Conservation (phyloP, 2,888 invertebrate species). For the Cerceris ruficornis region DNA sequence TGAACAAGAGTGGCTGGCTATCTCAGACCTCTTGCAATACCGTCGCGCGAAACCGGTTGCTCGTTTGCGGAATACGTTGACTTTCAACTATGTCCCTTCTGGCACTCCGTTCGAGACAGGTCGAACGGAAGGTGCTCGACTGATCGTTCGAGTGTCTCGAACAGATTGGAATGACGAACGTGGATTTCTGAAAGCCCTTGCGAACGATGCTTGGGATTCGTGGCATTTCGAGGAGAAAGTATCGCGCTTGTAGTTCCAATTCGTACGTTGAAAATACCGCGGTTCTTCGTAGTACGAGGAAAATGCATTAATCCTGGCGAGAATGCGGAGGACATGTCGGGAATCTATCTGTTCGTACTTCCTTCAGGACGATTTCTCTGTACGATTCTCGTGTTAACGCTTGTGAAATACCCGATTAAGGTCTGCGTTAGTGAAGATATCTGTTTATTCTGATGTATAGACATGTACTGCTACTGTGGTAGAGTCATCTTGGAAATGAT, state of each 20-base stretch:
- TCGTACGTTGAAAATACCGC: conserved; percentile 36
- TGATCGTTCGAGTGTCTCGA: conserved; percentile 41
- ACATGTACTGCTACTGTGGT: too few species aligned
- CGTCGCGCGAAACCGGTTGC: conserved; percentile 57
- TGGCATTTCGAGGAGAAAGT: conserved; percentile 61
- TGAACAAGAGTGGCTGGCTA: conserved; percentile 18
- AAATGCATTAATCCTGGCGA: conserved; percentile 1
- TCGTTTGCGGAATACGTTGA: conserved; percentile 39
- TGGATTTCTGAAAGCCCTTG: conserved; percentile 21
- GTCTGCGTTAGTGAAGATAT: too few species aligned
- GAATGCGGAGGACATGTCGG: background rate
- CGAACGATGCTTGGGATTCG: conserved; percentile 34
- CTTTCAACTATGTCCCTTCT: conserved; percentile 52
- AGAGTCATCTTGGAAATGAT: too few species aligned
- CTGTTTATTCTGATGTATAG: too few species aligned
- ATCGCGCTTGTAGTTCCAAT: conserved; percentile 43
- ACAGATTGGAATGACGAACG: conserved; percentile 39
- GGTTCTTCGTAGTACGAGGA: conserved; percentile 11
- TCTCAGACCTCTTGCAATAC: conserved; percentile 27
- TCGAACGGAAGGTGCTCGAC: conserved; percentile 35
- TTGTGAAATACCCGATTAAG: too few species aligned
- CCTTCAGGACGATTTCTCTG: background rate
- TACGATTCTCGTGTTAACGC: too few species aligned
- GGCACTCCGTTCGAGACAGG: conserved; percentile 37
- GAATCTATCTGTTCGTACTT: background rate